Percentiles rank a stretch among this genome's conserved stretches.
These are phyloP conservation scores for Stomatorhinus ivindoensis DNA, from an alignment of 2,113 vertebrate genomes.

Conservation along the genomic window DNA sequence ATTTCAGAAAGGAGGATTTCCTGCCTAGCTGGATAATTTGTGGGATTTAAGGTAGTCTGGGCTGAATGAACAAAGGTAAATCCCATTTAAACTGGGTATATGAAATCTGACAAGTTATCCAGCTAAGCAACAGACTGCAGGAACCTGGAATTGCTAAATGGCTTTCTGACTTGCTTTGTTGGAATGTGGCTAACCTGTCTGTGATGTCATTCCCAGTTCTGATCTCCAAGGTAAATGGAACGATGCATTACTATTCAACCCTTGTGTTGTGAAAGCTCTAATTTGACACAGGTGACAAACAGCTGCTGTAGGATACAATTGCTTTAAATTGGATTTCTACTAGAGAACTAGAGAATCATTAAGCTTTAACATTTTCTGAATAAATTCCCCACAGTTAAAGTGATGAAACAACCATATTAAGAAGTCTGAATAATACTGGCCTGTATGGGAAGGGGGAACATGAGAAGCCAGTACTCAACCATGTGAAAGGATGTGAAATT, in stretches of 20 bases:
- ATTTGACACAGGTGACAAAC: background rate
- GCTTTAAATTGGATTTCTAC: background rate
- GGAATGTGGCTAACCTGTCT: too few relatives aligned
- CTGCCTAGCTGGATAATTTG: too few relatives aligned
- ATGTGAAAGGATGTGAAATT: background rate
- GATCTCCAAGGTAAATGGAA: background rate
- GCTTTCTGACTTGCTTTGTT: too few relatives aligned
- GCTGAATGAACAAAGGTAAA: too few relatives aligned
- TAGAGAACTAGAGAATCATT: background rate
- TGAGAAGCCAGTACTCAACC: background rate
- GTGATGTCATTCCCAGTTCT: too few relatives aligned
- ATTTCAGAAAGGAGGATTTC: too few relatives aligned
- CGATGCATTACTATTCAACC: background rate
- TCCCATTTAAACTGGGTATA: too few relatives aligned
- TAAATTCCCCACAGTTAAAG: background rate
- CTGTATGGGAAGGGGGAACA: background rate
- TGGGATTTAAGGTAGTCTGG: too few relatives aligned
- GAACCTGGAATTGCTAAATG: too few relatives aligned
- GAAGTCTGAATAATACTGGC: background rate
- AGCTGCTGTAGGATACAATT: background rate
- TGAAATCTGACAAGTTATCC: too few relatives aligned
- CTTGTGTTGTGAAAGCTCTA: background rate
- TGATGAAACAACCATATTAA: background rate
- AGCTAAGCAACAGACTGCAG: too few relatives aligned
- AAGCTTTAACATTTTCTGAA: background rate